Percentiles rank a stretch among this genome's conserved stretches.
Conservation (phyloP, 2,888 invertebrate genomes). For the Rapana venosa region DNA sequence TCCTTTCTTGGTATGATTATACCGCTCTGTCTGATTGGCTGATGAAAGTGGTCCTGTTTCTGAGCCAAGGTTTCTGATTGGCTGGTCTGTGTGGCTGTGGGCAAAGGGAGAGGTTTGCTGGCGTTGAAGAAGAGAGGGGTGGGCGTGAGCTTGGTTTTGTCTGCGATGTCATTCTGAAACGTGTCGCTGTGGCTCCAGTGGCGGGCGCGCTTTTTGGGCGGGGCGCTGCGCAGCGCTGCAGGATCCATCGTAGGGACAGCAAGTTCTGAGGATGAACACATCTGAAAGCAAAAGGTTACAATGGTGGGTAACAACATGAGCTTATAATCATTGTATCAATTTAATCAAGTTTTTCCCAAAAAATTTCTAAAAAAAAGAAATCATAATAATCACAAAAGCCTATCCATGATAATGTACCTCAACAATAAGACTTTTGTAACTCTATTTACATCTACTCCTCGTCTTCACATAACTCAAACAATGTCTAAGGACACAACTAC, state of each 20-base stretch:
- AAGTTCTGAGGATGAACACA: constrained; percentile 30
- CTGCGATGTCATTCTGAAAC: constrained; percentile 2
- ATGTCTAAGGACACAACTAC: too few relatives aligned
- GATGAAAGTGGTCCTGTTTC: not conserved
- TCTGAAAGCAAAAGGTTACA: constrained; percentile 16
- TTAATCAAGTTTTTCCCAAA: too few relatives aligned
- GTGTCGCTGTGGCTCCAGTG: constrained; percentile 47
- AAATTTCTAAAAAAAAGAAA: too few relatives aligned
- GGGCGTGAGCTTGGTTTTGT: not conserved
- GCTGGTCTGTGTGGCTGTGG: constrained; percentile 12
- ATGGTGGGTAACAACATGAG: not conserved
- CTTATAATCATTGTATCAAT: too few relatives aligned
- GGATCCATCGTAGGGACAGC: not conserved
- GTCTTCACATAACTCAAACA: too few relatives aligned
- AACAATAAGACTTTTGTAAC: too few relatives aligned
- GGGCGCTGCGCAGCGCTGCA: constrained; percentile 30
- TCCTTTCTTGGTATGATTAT: not conserved
- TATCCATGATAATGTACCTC: too few relatives aligned
- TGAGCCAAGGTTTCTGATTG: not conserved
- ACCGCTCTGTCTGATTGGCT: not conserved
- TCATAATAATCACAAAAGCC: too few relatives aligned
- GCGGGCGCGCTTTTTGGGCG: constrained; percentile 50
- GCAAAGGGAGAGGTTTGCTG: not conserved
- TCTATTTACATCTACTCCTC: too few relatives aligned
- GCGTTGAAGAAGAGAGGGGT: not conserved